Conservation (phyloP, 1,140 invertebrate species). For the Drosophila ficusphila region DNA sequence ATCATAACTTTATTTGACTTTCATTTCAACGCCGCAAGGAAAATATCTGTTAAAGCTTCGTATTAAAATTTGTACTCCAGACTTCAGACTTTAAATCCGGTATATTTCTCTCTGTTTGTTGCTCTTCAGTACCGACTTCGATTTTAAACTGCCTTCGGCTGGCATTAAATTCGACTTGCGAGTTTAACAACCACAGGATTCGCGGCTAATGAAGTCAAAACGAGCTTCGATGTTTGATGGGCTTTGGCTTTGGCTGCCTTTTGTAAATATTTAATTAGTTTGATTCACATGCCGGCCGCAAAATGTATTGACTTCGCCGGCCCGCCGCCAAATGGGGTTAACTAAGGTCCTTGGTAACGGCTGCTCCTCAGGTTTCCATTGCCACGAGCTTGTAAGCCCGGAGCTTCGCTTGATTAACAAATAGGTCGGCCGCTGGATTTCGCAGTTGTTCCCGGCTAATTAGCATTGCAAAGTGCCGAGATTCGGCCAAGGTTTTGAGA, state of each 20-base stretch:
- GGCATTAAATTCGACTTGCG: slow-evolving; percentile 23
- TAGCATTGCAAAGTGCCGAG: slow-evolving; percentile 24
- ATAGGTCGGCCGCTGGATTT: not conserved
- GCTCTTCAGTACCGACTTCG: not conserved
- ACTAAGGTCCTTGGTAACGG: not conserved
- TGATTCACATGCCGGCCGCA: slow-evolving; percentile 59
- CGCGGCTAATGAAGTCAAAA: slow-evolving; percentile 54
- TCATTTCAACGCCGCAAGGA: slow-evolving; percentile 10
- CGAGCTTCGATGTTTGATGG: slow-evolving; percentile 33
- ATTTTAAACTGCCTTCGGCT: slow-evolving; percentile 9
- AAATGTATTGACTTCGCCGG: slow-evolving; percentile 44
- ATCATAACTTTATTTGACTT: slow-evolving; percentile 54
- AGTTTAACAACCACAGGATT: slow-evolving; percentile 11
- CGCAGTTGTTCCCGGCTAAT: slow-evolving; percentile 26
- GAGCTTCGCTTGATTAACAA: slow-evolving; percentile 38
- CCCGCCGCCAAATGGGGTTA: slow-evolving; percentile 6
- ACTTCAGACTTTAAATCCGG: too few species aligned
- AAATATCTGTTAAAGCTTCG: not conserved
- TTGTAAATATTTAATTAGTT: slow-evolving; percentile 79
- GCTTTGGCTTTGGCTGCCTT: slow-evolving; percentile 8
- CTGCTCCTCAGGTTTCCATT: not conserved
- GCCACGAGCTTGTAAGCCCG: not conserved
- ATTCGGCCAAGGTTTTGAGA: slow-evolving; percentile 16
- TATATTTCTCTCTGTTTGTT: not conserved
- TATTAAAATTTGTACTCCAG: too few species aligned